A percentile compares a stretch with the other conserved stretches of the same genome.
These are phyloP conservation scores for Agrilus cyanescens DNA, from an alignment of 2,888 invertebrate genomes.

Conservation along the genomic window DNA sequence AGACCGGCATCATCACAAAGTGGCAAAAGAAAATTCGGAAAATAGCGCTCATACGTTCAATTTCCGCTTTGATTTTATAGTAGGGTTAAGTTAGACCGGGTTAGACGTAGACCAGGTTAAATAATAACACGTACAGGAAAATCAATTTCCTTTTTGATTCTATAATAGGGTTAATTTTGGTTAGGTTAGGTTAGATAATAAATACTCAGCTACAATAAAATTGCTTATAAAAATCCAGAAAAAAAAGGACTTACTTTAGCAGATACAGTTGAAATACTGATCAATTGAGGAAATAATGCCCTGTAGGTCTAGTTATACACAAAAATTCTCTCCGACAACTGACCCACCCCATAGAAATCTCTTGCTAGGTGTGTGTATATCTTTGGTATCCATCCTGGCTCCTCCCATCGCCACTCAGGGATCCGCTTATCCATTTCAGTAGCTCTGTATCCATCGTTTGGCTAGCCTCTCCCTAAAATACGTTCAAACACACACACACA, in stretches of 20 bases:
- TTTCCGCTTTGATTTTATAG: not conserved
- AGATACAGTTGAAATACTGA: too few relatives aligned
- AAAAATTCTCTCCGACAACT: conserved; percentile 6
- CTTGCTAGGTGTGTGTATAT: conserved; percentile 17
- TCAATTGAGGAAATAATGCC: too few relatives aligned
- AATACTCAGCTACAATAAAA: too few relatives aligned
- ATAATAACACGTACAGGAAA: too few relatives aligned
- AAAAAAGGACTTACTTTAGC: too few relatives aligned
- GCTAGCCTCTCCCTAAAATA: conserved; percentile 20
- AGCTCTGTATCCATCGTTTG: conserved; percentile 31
- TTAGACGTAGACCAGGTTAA: too few relatives aligned
- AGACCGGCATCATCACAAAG: conserved; percentile 5
- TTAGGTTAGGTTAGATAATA: too few relatives aligned
- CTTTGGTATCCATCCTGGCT: conserved; percentile 31
- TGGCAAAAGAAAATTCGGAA: conserved; percentile 8
- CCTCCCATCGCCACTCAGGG: conserved; percentile 30
- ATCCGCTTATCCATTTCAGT: conserved; percentile 32
- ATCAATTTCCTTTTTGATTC: too few relatives aligned
- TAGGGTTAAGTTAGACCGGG: not conserved
- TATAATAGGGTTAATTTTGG: too few relatives aligned
- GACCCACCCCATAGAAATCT: conserved; percentile 25
- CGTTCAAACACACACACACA: not conserved
- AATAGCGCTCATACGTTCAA: not conserved
- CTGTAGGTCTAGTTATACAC: too few relatives aligned
- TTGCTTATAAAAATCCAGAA: too few relatives aligned